phyloP scores from a whole-genome alignment of 2,113 vertebrate species.

The Stegostoma tigrinum region DNA sequence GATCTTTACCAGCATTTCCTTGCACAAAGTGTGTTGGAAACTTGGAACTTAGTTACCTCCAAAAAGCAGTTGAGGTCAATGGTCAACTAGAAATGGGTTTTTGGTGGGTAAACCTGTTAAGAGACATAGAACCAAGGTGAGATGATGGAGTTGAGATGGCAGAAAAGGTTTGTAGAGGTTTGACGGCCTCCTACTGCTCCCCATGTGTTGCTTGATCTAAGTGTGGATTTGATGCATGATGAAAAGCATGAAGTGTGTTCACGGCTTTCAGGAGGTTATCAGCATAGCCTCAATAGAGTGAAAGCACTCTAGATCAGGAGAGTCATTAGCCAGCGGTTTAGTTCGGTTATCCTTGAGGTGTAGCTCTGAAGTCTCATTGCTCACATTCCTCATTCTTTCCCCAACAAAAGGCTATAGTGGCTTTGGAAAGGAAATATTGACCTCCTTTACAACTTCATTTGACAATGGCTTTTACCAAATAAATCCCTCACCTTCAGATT shows the following conservation, averaged over 20 bases:
- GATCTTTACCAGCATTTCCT: neutral
- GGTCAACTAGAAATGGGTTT: neutral
- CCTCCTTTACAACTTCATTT: neutral
- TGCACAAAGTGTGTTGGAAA: neutral
- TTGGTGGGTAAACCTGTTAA: neutral
- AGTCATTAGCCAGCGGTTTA: neutral
- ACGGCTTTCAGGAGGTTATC: neutral
- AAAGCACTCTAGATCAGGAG: neutral
- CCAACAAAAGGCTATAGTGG: neutral
- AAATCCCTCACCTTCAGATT: neutral
- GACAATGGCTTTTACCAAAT: neutral
- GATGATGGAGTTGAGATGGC: neutral
- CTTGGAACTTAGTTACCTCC: neutral
- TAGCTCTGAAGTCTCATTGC: neutral
- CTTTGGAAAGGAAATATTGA: constrained; percentile 17
- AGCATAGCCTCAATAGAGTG: neutral
- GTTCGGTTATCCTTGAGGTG: neutral
- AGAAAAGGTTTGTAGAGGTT: neutral
- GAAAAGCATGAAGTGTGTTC: neutral
- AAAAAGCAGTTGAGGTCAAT: neutral
- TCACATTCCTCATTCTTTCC: neutral
- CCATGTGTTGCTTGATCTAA: neutral
- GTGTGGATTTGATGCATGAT: neutral
- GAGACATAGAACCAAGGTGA: neutral
- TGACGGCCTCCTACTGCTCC: neutral